phyloP scores from a whole-genome alignment of 2,113 vertebrate species.

The Hippolais icterina region DNA sequence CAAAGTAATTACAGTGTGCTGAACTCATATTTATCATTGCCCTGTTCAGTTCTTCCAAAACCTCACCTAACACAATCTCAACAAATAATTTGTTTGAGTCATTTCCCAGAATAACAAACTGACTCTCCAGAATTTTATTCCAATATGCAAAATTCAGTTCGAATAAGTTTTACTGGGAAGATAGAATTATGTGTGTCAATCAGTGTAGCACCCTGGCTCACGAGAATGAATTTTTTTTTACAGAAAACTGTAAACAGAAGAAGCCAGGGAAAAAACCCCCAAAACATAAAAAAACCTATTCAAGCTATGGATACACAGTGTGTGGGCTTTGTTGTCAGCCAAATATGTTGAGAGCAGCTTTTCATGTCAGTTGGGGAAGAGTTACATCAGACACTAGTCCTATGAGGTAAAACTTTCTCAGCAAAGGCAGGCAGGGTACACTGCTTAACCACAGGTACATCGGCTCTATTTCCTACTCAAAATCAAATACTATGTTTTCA shows the following conservation, averaged over 20 bases:
- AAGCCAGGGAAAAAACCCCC: rapidly evolving
- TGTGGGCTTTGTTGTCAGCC: not conserved
- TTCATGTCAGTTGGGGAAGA: not conserved
- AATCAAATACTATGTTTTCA: not conserved
- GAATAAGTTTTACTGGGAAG: not conserved
- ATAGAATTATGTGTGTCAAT: not conserved
- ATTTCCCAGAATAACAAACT: not conserved
- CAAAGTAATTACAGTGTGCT: not conserved
- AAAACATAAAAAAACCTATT: not conserved
- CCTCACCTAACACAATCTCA: not conserved
- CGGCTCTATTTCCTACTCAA: not conserved
- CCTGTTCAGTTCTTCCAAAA: not conserved
- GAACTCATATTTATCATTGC: not conserved
- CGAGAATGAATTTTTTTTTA: not conserved
- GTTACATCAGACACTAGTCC: not conserved
- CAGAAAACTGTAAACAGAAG: not conserved
- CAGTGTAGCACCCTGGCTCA: not conserved
- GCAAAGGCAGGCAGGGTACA: not conserved
- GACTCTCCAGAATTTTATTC: not conserved
- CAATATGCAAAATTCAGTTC: not conserved
- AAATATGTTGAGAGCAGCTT: not conserved
- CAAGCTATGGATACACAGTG: not conserved
- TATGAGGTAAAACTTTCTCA: not conserved
- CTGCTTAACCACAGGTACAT: not conserved
- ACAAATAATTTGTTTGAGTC: not conserved